A percentile compares a stretch with the other conserved stretches of the same genome.
phyloP scores from a whole-genome alignment of 2,797 vertebrate genomes.

The Staurois parvus region DNA sequence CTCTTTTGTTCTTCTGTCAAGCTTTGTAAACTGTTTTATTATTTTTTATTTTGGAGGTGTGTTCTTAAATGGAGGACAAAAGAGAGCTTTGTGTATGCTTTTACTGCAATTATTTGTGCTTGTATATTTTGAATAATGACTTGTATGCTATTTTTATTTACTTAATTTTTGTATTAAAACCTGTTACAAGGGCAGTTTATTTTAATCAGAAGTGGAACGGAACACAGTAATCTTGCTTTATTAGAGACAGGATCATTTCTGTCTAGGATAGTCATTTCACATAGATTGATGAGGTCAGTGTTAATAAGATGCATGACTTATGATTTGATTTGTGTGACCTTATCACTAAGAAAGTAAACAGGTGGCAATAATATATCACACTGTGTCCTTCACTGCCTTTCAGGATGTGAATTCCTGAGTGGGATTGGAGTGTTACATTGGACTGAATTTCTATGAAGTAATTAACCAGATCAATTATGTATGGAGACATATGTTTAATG shows the following conservation, averaged over 20 bases:
- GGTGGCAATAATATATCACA: constrained; percentile 63
- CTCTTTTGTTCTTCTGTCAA: too few relatives aligned
- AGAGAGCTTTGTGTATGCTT: too few relatives aligned
- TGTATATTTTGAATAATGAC: background rate
- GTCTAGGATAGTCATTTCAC: constrained; percentile 68
- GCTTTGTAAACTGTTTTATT: too few relatives aligned
- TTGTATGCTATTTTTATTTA: background rate
- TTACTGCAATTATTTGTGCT: too few relatives aligned
- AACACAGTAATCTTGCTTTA: constrained; percentile 54
- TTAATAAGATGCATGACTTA: constrained; percentile 74
- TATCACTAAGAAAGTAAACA: constrained; percentile 68
- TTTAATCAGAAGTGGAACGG: constrained; percentile 60
- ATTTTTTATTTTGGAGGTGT: too few relatives aligned
- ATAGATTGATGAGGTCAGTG: constrained; percentile 69
- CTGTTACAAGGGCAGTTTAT: constrained; percentile 18
- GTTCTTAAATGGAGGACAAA: too few relatives aligned
- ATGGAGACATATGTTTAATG: constrained; percentile 55
- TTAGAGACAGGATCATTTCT: constrained; percentile 65
- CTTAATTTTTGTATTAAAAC: rapidly evolving
- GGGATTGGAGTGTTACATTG: constrained; percentile 48
- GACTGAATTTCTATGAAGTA: constrained; percentile 50
- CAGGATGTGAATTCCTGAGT: constrained; percentile 40
- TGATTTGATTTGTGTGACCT: constrained; percentile 72
- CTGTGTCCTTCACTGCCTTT: constrained; percentile 30
- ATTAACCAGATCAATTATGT: constrained; percentile 58